Evolutionary conservation across 2,888 invertebrate species (phyloP).

Genomic region (Catocala fraxini): DNA sequence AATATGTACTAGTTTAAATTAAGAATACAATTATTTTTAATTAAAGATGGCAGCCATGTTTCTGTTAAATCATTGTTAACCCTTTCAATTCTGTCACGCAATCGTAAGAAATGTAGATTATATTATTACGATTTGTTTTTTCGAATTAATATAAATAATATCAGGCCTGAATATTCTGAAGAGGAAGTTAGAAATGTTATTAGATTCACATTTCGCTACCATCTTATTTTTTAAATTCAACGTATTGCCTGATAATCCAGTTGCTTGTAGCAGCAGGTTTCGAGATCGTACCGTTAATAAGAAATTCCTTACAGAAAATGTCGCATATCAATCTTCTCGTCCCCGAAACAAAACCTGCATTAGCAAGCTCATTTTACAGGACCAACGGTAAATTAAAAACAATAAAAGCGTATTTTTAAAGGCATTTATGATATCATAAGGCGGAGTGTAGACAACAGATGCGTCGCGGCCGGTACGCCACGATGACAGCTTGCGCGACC

Average conservation of each 20-base stretch:
- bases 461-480: constrained; percentile 73
- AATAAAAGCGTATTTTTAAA: constrained; percentile 19
- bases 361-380: no score
- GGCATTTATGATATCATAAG: constrained; percentile 49
- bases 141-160: neutral
- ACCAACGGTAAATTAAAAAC: constrained; percentile 4
- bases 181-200: no score
- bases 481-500: constrained; percentile 76
- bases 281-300: no score
- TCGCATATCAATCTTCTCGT: no score
- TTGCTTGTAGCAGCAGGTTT: no score
- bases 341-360: no score
- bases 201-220: no score
- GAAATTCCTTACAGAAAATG: no score
- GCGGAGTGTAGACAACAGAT: constrained; percentile 73
- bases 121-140: neutral
- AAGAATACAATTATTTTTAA: constrained; percentile 48
- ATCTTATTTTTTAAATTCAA: no score
- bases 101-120: neutral
- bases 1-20: constrained; percentile 48
- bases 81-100: constrained; percentile 20
- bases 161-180: no score
- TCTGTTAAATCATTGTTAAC: constrained; percentile 35
- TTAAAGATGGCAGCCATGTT: constrained; percentile 30
- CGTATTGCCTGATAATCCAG: no score